phyloP scores from a whole-genome alignment of 2,113 vertebrate genomes.

The Semnopithecus entellus region DNA sequence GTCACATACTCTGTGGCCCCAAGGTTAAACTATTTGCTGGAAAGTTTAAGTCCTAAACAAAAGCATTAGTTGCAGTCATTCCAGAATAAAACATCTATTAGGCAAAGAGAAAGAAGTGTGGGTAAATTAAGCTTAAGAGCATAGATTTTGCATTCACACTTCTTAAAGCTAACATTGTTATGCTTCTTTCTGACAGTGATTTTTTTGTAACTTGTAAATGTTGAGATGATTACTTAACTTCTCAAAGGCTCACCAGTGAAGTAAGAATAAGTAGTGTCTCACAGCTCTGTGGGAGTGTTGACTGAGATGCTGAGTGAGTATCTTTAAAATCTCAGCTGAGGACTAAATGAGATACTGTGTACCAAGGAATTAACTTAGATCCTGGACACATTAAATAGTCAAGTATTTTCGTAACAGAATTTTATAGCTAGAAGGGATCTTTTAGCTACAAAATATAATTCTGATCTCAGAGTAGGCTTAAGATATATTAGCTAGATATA shows the following conservation, averaged over 20 bases:
- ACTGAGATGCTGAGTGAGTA: not conserved
- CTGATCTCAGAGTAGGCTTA: not conserved
- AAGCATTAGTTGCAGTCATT: slow-evolving; percentile 15
- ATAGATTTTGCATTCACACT: not conserved
- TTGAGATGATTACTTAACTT: not conserved
- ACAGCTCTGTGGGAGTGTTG: not conserved
- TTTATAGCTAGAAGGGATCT: not conserved
- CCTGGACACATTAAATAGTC: not conserved
- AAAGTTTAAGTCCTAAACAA: slow-evolving; percentile 35
- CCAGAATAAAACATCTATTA: slow-evolving; percentile 4
- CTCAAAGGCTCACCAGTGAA: not conserved
- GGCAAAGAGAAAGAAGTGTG: slow-evolving; percentile 12
- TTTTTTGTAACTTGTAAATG: not conserved
- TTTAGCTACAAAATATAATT: slow-evolving; percentile 5
- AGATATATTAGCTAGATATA: not conserved
- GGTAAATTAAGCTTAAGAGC: not conserved
- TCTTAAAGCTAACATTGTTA: not conserved
- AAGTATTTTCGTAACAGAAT: not conserved
- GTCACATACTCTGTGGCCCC: slow-evolving; percentile 13
- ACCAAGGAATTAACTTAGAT: not conserved
- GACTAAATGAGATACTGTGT: not conserved
- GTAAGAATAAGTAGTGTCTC: not conserved
- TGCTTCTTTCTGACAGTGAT: not conserved
- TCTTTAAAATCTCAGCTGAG: not conserved
- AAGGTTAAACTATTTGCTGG: slow-evolving; percentile 37